Base-by-base conservation (phyloP, 2,888 invertebrate genomes). In the Sipha maydis region DNA sequence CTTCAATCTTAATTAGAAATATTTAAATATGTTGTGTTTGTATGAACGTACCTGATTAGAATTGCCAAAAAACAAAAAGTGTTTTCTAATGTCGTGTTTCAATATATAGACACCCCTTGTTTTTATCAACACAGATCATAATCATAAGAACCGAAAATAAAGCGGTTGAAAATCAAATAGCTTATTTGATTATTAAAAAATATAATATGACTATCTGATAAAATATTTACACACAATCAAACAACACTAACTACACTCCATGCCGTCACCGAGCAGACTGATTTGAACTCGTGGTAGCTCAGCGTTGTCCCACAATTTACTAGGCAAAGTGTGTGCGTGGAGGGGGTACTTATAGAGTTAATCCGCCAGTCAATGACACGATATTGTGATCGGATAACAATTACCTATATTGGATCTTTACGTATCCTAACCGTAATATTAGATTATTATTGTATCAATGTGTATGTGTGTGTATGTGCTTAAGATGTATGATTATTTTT, bases 351-450 rank as follows among this genome's bases (percentile, higher is more conserved):
- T 25, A 61, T 25, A 77, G 31, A n/a, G 85, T 85, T 69, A 69
- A 69, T 67, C 78, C 79, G 28, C 54, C 79, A 86, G 85, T 79
- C 85, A 86, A 79, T 86, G 79, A 86, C 85, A 86, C 85, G 85
- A 79, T 69, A 71, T 38, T 86, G 69, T 71, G 71, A 71, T 78
- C 85, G 79, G 78, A 79, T 71, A 78, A 71, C 14, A 86, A 56
- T 77, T 61, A 61, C 61, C 61, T 61, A 61, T 61, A 79, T 85
- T 85, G 48, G 69, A 85, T 77, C 14, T 69, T 71, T 34, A 73
- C 69, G 69, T 48, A 28, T 83, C 48, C 14, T 14, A 48, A 71
- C 14, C 48, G 21, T 48, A 31, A 31, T 78, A 78, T 5, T 5
- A 21, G 21, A 61, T 61, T 61, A 61, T 61, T 61, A 61, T 69